Evolutionary conservation across 2,113 vertebrate genomes (phyloP).

Genomic region (Burhinus oedicnemus): DNA sequence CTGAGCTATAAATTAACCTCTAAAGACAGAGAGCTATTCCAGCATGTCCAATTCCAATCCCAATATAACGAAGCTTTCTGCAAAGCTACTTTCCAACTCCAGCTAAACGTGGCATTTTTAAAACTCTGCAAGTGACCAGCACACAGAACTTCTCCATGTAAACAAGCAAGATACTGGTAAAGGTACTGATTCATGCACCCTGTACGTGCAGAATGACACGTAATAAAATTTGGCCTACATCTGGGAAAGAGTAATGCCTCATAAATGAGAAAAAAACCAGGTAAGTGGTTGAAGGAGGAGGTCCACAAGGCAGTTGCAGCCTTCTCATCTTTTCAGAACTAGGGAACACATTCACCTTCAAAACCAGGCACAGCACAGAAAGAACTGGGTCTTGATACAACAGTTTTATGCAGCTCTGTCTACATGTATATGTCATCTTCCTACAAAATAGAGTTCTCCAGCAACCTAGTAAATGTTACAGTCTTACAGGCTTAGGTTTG

Average conservation of each 20-base stretch:
- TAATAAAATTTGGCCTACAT: background rate
- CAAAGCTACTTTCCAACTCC: background rate
- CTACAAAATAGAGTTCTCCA: background rate
- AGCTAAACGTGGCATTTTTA: background rate
- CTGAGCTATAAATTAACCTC: constrained; percentile 18
- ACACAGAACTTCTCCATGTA: background rate
- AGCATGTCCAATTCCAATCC: background rate
- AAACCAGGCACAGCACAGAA: background rate
- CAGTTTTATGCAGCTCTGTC: background rate
- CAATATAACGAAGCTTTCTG: background rate
- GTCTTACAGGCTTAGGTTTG: background rate
- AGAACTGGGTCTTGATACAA: background rate
- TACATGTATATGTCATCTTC: background rate
- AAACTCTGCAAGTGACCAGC: background rate
- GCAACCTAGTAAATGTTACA: background rate
- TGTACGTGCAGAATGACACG: rapidly evolving
- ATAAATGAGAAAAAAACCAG: background rate
- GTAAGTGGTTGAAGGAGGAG: background rate
- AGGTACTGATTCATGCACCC: background rate
- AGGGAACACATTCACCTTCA: background rate
- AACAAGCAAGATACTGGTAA: background rate
- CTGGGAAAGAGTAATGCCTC: background rate
- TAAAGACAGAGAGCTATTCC: background rate
- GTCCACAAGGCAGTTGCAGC: background rate
- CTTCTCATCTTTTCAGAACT: background rate